phyloP scores from a whole-genome alignment of 1,140 invertebrate species.

The Nylanderia fulva region DNA sequence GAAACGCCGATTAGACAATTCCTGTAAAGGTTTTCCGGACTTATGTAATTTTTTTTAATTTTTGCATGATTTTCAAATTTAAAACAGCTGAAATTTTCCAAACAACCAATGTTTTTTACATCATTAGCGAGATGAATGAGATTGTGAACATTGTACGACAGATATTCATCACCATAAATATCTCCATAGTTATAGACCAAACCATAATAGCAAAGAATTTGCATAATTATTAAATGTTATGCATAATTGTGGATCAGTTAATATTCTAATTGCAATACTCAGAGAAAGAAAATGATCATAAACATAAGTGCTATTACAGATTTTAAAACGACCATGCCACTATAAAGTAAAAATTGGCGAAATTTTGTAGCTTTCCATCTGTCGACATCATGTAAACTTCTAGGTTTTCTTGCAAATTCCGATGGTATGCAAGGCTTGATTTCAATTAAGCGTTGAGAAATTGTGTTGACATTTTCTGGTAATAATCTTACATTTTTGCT shows the following conservation, averaged over 20 bases:
- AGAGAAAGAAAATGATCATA: slow-evolving; percentile 5
- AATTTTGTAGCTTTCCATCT: background rate
- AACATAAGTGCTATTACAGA: too few relatives aligned
- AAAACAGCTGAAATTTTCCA: too few relatives aligned
- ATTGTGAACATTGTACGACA: background rate
- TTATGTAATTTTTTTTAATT: slow-evolving; percentile 8
- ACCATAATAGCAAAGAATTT: background rate
- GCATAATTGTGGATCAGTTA: background rate
- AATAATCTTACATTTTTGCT: too few relatives aligned
- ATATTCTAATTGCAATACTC: background rate
- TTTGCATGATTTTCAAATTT: background rate
- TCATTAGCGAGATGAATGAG: background rate
- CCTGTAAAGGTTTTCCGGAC: background rate
- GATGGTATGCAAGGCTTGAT: too few relatives aligned
- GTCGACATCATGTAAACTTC: background rate
- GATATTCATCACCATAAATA: background rate
- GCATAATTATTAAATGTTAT: background rate
- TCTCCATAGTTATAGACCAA: background rate
- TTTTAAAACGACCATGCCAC: background rate
- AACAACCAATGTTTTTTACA: background rate
- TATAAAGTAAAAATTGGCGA: background rate
- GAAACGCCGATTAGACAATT: background rate
- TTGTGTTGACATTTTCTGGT: too few relatives aligned
- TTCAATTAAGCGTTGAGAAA: too few relatives aligned
- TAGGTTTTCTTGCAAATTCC: background rate